Evolutionary conservation across 1,140 invertebrate species (phyloP), one percentile per base, ranked within the genome.

Genomic region (Heterodera schachtii): DNA sequence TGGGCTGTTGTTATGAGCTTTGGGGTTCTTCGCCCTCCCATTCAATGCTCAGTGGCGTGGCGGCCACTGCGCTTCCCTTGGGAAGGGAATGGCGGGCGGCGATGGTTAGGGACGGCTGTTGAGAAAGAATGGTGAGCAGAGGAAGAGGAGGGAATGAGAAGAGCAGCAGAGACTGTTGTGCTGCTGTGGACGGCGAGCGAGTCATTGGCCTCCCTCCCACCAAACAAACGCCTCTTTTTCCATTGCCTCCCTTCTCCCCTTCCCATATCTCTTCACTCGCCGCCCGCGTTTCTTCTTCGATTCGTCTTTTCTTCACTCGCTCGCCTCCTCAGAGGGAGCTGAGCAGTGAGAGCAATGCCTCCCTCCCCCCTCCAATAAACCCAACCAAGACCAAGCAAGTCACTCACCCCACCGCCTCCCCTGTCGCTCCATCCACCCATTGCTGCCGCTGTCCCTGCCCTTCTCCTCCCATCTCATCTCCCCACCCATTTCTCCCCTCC

Each of bases 321-420:
- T 64, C 57, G 16, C 57, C 16, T 64, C 57, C 57, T 64, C 57
- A 16, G 16, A 11, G 16, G 16, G 52, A 52, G 16, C 9, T 19
- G 57, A 64, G 57, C 57, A 64, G 11, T 64, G 57, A 19, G 57
- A 13, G 57, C 57, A 64, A 5, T 64, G 57, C 57, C 57, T 64
- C 16, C 57, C 57, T 19, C 4, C 57, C 57, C 16, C 57, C 16
- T 64, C 57, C 57, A 19, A 64, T 64, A 64, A 64, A 64, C 57
- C 57, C 57, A 64, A 64, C 57, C 57, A 64, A 64, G 57, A 64
- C 57, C 57, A 64, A 64, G 57, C 57, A 64, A 64, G 57, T 64
- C 57, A 64, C 57, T 64, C 57, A 64, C 57, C 57, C 57, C 57
- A 64, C 57, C 57, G 57, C 57, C 19, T 64, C 57, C 57, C 16